These are phyloP conservation scores for Acrocephalus arundinaceus DNA, from an alignment of 2,113 vertebrate species.

Conservation along the genomic window DNA sequence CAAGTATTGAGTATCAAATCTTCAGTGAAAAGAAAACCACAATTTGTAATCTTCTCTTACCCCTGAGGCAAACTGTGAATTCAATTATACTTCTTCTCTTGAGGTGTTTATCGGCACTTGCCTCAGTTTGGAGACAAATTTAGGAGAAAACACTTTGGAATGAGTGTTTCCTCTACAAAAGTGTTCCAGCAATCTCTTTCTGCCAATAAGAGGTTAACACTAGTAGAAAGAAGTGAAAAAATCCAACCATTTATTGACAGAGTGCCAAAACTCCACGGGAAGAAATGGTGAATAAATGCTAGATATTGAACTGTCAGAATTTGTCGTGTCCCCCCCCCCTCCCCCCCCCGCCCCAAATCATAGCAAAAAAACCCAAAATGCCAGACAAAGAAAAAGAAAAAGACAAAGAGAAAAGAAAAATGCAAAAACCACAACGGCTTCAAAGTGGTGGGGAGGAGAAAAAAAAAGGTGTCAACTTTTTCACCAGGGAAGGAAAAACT, in stretches of 20 bases:
- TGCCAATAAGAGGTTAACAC: background rate
- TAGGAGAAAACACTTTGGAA: background rate
- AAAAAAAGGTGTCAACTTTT: background rate
- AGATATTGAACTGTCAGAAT: background rate
- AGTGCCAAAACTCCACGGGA: accelerated
- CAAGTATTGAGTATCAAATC: background rate
- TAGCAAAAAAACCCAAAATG: background rate
- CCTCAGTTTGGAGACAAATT: background rate
- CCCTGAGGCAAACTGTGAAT: background rate
- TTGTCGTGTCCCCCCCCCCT: no score
- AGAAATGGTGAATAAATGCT: background rate
- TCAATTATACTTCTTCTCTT: background rate
- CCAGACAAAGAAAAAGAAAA: no score
- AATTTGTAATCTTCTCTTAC: background rate
- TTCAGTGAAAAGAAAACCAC: background rate
- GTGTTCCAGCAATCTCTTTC: background rate
- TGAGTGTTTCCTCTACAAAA: background rate
- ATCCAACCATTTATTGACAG: background rate
- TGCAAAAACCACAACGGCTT: background rate
- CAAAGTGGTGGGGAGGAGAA: background rate
- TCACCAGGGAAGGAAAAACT: background rate
- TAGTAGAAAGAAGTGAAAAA: background rate
- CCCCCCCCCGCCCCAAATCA: accelerated
- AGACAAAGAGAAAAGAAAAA: no score
- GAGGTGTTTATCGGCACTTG: background rate